These are phyloP conservation scores for Cheilosia urbana DNA, from an alignment of 2,888 invertebrate genomes.

Conservation along the genomic window DNA sequence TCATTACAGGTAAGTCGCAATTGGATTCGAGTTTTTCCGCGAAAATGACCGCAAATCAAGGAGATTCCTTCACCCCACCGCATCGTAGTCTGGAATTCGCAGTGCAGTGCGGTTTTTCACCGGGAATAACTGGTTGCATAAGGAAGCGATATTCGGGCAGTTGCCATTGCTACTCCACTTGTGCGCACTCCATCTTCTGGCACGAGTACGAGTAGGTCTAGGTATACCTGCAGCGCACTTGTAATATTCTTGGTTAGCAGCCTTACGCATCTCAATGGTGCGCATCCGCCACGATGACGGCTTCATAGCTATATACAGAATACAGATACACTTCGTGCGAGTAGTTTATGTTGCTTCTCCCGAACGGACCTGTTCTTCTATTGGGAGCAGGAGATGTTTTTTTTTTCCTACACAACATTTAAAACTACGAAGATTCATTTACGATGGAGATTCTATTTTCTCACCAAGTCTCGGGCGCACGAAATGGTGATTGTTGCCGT, in stretches of 20 bases:
- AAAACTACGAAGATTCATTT: slow-evolving; percentile 33
- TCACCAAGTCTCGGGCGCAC: slow-evolving; percentile 51
- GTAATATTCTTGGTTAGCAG: slow-evolving; percentile 8
- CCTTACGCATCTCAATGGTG: slow-evolving; percentile 53
- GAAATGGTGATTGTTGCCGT: slow-evolving; percentile 40
- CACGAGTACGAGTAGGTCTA: slow-evolving; percentile 34
- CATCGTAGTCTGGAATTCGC: not conserved
- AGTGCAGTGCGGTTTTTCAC: not conserved
- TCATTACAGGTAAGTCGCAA: slow-evolving; percentile 30
- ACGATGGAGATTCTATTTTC: slow-evolving; percentile 49
- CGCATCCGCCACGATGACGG: slow-evolving; percentile 37
- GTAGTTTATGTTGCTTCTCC: not conserved
- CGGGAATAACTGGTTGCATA: slow-evolving; percentile 70
- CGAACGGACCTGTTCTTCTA: slow-evolving; percentile 45
- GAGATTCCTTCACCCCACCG: slow-evolving; percentile 31
- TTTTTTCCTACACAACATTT: slow-evolving; percentile 9
- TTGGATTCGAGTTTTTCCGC: slow-evolving; percentile 21
- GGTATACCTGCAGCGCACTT: not conserved
- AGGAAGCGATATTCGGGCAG: slow-evolving; percentile 54
- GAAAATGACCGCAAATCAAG: slow-evolving; percentile 58
- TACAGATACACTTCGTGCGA: slow-evolving; percentile 16
- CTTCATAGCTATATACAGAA: slow-evolving; percentile 50
- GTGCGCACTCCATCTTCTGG: slow-evolving; percentile 35
- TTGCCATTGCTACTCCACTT: slow-evolving; percentile 56
- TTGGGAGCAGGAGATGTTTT: slow-evolving; percentile 31